Evolutionary conservation across 2,797 vertebrate species (phyloP).

Genomic region (Caiman crocodilus): DNA sequence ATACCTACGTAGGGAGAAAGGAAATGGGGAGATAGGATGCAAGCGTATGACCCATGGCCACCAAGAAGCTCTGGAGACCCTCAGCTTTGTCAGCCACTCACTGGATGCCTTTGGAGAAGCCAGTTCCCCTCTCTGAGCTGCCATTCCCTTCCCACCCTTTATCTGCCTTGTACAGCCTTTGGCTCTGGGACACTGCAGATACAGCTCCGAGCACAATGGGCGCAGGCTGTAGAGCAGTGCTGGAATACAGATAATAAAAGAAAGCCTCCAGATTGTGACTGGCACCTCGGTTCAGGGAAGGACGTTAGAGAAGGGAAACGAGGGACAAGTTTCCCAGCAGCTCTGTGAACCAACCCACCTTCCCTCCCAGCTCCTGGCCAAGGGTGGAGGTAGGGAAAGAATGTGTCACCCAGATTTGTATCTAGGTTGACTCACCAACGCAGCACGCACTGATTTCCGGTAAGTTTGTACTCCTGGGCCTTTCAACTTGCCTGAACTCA

Average conservation of each 20-base stretch:
- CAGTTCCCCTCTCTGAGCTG: not conserved
- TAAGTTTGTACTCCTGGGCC: too few species aligned
- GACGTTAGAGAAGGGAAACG: not conserved
- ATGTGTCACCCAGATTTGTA: not conserved
- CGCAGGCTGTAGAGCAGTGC: too few species aligned
- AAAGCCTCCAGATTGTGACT: too few species aligned
- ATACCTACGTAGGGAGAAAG: constrained; percentile 84
- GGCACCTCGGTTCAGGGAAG: not conserved
- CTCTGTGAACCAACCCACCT: not conserved
- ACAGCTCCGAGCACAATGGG: not conserved
- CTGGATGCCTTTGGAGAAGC: accelerated
- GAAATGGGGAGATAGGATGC: accelerated
- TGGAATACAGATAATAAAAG: too few species aligned
- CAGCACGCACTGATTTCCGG: too few species aligned
- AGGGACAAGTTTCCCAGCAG: not conserved
- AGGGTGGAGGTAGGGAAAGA: not conserved
- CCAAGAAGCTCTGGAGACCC: not conserved
- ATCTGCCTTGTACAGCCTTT: not conserved
- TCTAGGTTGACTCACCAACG: not conserved
- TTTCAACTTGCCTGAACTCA: too few species aligned
- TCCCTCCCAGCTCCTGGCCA: too few species aligned
- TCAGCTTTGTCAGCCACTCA: not conserved
- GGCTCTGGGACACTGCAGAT: not conserved
- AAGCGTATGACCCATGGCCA: not conserved
- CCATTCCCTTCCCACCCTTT: not conserved